Evolutionary conservation across 2,888 invertebrate species (phyloP).

Genomic region (Phasia obesa): DNA sequence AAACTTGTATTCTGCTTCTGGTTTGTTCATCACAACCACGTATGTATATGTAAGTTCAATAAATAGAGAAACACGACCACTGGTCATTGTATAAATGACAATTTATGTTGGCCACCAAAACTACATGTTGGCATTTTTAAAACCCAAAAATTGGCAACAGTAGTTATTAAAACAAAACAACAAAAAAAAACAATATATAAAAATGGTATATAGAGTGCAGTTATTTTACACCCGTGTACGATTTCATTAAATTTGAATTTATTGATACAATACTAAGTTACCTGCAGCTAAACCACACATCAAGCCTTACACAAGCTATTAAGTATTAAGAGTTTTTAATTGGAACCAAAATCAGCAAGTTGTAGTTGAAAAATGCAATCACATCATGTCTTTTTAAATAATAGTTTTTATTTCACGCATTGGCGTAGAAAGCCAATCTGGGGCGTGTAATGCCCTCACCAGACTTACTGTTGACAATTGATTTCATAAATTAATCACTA

Average conservation of each 20-base stretch:
- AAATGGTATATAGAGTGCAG: slow-evolving; percentile 28
- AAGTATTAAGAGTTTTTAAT: slow-evolving; percentile 18
- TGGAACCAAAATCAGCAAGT: background rate
- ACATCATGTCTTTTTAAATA: no score
- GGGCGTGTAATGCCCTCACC: no score
- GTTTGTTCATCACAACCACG: slow-evolving; percentile 63
- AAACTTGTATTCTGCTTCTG: slow-evolving; percentile 56
- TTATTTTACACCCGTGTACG: slow-evolving; percentile 13
- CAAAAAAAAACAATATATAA: background rate
- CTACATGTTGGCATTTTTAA: slow-evolving; percentile 63
- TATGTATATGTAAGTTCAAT: slow-evolving; percentile 47
- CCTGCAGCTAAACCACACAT: slow-evolving; percentile 22
- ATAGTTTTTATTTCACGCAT: no score
- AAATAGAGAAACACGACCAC: slow-evolving; percentile 66
- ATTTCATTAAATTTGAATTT: slow-evolving; percentile 50
- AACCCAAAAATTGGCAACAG: slow-evolving; percentile 36
- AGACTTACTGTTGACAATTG: no score
- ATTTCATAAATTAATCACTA: no score
- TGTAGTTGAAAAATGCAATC: no score
- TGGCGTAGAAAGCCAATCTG: no score
- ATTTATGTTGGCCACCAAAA: slow-evolving; percentile 64
- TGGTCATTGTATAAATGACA: slow-evolving; percentile 68
- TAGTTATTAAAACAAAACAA: slow-evolving; percentile 33
- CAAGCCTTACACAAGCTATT: slow-evolving; percentile 14
- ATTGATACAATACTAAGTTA: slow-evolving; percentile 34